Evolutionary conservation across 2,113 vertebrate species (phyloP), one percentile per base, ranked within the genome.

Genomic region (Struthio camelus): DNA sequence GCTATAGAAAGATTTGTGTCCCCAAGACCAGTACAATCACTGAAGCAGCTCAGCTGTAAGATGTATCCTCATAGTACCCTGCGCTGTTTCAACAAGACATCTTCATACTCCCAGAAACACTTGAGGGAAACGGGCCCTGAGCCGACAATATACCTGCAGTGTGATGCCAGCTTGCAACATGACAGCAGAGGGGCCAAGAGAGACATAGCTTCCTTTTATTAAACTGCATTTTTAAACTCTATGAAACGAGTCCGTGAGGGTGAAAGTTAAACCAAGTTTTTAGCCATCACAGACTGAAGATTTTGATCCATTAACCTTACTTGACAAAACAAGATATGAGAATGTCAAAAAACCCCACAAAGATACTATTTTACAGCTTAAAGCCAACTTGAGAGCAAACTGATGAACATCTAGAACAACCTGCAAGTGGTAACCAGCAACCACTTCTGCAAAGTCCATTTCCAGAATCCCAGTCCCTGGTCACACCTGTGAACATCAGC

Each of bases 121-220:
- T 2, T 58, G 40, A 2, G 30, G 75, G 61, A 65, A 59, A 44
- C 14, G 10, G 30, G 10, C 32, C 85, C 65, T 76, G n/a, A 0
- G 24, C 2, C 24, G 40, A 12, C 34, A 12, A 36, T 1, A 4
- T 0, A 8, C 50, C 56, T 2, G 0, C 1, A 14, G 30, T 69
- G 27, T 40, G 17, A 20, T 1, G 9, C 36, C 28, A 83, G 48
- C 34, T 80, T 51, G 22, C 59, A 87, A 66, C 44, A 11, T 2
- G 13, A 30, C 40, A 61, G 34, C 40, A 50, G 76, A 82, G 10
- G 1, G 3, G 30, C 20, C 9, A 4, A 38, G 12, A 66, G 44
- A 61, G 51, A 22, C 65, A 85, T 3, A 69, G 53, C 15, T 65
- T 10, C 30, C 58, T 53, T 34, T 48, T 30, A 80, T 30, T 36